These are phyloP conservation scores for Helicoverpa zea DNA, from an alignment of 1,140 invertebrate species.

Conservation along the genomic window DNA sequence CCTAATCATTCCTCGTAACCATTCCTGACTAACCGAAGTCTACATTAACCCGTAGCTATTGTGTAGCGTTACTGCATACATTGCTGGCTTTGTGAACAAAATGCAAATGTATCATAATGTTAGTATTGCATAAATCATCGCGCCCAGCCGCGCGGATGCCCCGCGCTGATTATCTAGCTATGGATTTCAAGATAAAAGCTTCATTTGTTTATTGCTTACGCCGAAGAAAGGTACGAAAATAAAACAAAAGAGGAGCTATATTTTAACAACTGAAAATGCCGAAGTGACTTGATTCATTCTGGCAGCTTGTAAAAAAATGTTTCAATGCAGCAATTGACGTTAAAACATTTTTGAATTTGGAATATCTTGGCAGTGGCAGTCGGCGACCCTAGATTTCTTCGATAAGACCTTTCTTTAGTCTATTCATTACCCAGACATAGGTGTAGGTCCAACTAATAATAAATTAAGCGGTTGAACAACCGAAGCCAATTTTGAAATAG, in stretches of 20 bases:
- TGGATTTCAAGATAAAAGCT: constrained; percentile 60
- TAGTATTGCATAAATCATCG: constrained; percentile 62
- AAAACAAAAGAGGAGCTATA: constrained; percentile 18
- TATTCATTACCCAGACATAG: constrained; percentile 26
- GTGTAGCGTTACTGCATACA: constrained; percentile 53
- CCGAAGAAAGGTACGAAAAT: not conserved
- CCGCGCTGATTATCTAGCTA: constrained; percentile 60
- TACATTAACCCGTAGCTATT: constrained; percentile 54
- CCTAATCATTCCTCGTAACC: constrained; percentile 50
- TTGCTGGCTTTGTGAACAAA: constrained; percentile 58
- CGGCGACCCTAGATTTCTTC: not conserved
- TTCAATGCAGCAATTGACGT: not conserved
- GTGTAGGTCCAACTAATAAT: constrained; percentile 55
- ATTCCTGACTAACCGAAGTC: constrained; percentile 50
- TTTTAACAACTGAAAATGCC: not conserved
- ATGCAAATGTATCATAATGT: constrained; percentile 67
- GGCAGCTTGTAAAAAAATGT: not conserved
- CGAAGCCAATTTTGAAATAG: constrained; percentile 75
- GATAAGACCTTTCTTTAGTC: constrained; percentile 16
- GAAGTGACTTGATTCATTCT: not conserved
- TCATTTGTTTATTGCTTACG: constrained; percentile 55
- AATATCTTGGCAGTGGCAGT: not conserved
- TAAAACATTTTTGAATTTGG: not conserved
- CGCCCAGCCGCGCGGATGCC: constrained; percentile 56
- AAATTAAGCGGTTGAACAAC: constrained; percentile 56